A percentile compares a stretch with the other conserved stretches of the same genome.
These are phyloP conservation scores for Galerucella nymphaeae DNA, from an alignment of 2,888 invertebrate species.

Conservation along the genomic window DNA sequence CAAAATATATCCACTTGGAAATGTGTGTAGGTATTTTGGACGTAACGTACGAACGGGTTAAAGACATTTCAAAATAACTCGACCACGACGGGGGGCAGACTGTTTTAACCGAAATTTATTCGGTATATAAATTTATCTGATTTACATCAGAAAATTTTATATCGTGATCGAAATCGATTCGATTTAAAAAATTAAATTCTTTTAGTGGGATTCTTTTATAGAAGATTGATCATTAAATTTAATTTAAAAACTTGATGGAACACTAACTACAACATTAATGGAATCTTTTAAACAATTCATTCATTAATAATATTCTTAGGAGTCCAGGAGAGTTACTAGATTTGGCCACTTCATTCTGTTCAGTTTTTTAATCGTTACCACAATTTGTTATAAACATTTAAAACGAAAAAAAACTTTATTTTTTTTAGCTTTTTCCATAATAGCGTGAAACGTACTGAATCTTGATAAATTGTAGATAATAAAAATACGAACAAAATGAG, in stretches of 20 bases:
- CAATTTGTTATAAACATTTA: too few relatives aligned
- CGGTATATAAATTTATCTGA: conserved; percentile 52
- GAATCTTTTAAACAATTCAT: too few relatives aligned
- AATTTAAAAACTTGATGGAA: neutral
- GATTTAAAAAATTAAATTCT: conserved; percentile 11
- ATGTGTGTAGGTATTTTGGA: conserved; percentile 19
- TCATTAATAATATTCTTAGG: too few relatives aligned
- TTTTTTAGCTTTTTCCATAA: too few relatives aligned
- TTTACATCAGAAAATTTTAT: conserved; percentile 39
- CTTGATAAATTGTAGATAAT: too few relatives aligned
- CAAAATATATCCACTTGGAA: conserved; percentile 19
- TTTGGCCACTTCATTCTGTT: too few relatives aligned
- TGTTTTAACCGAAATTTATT: conserved; percentile 54
- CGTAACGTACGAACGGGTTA: conserved; percentile 39
- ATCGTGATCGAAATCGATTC: conserved; percentile 15
- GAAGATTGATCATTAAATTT: neutral
- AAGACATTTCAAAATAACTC: conserved; percentile 48
- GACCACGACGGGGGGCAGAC: conserved; percentile 50
- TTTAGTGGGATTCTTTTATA: neutral
- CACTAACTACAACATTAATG: neutral
- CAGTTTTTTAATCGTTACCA: too few relatives aligned
- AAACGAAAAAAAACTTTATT: too few relatives aligned
- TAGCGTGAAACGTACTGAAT: too few relatives aligned
- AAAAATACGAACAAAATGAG: too few relatives aligned
- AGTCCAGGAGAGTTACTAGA: too few relatives aligned